Conservation (phyloP, 2,888 invertebrate genomes). For the Apodemia zela region DNA sequence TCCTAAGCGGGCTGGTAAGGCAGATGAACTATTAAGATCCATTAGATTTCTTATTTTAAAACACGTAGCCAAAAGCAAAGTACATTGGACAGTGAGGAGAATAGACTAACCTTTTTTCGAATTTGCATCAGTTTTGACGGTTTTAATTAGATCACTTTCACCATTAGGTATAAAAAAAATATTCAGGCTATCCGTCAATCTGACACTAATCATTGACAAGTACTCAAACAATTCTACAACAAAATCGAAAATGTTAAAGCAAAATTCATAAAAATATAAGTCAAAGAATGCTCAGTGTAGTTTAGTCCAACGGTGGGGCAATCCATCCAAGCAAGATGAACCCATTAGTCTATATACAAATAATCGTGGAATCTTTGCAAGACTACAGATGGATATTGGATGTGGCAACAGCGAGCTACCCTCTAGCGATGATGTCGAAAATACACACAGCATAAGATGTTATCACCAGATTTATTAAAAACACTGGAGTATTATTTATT, state of each 20-base stretch:
- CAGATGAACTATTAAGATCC: too few species aligned
- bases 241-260: conserved; percentile 16
- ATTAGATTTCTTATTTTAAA: too few species aligned
- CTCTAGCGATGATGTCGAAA: conserved; percentile 55
- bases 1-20: too few species aligned
- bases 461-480: not conserved
- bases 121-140: too few species aligned
- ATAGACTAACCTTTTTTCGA: too few species aligned
- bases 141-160: too few species aligned
- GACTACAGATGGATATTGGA: conserved; percentile 64
- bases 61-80: too few species aligned
- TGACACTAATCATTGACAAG: conserved; percentile 6
- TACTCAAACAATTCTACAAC: conserved; percentile 9
- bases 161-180: not conserved
- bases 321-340: conserved; percentile 44
- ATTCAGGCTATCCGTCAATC: not conserved
- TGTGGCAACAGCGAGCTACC: conserved; percentile 58
- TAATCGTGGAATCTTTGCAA: conserved; percentile 49
- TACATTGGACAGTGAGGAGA: too few species aligned
- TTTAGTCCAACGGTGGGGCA: conserved; percentile 20
- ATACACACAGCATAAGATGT: conserved; percentile 50
- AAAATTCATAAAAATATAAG: conserved; percentile 20
- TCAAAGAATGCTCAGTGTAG: conserved; percentile 23
- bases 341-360: conserved; percentile 48
- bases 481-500: not conserved